phyloP scores from a whole-genome alignment of 1,140 invertebrate species.

The Caenorhabditis brenneri region DNA sequence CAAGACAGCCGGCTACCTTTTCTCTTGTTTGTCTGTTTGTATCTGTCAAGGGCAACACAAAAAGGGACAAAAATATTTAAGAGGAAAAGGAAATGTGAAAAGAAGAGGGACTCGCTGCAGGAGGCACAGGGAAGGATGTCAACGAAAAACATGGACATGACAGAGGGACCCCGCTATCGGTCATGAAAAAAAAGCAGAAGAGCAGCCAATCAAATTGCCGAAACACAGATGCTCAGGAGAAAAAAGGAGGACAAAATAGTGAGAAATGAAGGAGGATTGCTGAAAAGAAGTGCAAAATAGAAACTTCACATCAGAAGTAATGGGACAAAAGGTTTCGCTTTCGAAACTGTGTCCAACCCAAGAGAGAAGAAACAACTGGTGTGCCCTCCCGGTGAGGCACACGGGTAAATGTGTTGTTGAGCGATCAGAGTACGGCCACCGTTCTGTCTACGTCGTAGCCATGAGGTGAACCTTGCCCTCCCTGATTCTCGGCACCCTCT shows the following conservation, averaged over 20 bases:
- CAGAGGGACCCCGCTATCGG: conserved; percentile 25
- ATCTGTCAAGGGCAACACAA: conserved; percentile 6
- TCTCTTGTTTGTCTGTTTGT: neutral
- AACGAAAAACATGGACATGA: conserved; percentile 18
- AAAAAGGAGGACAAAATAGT: neutral
- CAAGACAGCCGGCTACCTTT: neutral
- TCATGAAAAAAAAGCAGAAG: conserved; percentile 35
- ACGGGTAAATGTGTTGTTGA: conserved; percentile 5
- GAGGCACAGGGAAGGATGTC: neutral
- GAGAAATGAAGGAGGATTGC: neutral
- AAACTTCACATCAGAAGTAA: neutral
- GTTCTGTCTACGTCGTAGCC: conserved; percentile 29
- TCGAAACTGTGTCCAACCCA: neutral
- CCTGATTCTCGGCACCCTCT: no score
- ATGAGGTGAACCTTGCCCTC: conserved; percentile 12
- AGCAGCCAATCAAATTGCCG: conserved; percentile 38
- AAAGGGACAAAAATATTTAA: conserved; percentile 16
- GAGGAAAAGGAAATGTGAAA: conserved; percentile 18
- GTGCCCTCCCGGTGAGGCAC: neutral
- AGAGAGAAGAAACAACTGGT: conserved; percentile 3
- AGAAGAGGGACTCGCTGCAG: conserved; percentile 19
- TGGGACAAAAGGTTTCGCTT: neutral
- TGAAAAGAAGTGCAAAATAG: neutral
- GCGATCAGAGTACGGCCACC: conserved; percentile 29
- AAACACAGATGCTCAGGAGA: conserved; percentile 1